Evolutionary conservation across 37 sponge, comb jelly and placozoan species (phyloP).

Genomic region (Aphrocallistes beatrix): DNA sequence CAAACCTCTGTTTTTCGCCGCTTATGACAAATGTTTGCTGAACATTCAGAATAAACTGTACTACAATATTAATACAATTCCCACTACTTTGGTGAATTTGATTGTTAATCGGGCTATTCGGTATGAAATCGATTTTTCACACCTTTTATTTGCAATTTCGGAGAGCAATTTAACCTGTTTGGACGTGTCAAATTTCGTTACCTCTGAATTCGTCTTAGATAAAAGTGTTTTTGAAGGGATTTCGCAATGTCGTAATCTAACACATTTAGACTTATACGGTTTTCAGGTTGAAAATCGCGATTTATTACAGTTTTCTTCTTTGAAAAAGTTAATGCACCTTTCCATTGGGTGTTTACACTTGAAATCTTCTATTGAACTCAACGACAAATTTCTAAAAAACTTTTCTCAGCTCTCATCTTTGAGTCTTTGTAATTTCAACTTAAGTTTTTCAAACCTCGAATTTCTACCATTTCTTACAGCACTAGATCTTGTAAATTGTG

Average conservation of each 20-base stretch:
- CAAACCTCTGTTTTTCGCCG: neutral
- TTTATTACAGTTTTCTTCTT: neutral
- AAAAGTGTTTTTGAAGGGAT: neutral
- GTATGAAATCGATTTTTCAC: neutral
- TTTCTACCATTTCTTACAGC: neutral
- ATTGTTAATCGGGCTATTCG: neutral
- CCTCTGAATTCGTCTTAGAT: too few species aligned
- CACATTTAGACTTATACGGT: neutral
- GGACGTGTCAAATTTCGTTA: neutral
- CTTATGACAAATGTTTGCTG: neutral
- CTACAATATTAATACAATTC: neutral
- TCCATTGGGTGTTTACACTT: neutral
- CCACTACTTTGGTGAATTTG: neutral
- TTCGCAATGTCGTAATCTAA: neutral
- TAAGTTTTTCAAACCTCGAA: neutral
- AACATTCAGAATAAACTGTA: neutral
- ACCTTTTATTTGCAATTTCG: neutral
- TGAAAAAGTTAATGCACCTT: neutral
- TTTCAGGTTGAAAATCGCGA: neutral
- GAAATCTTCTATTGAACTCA: too few species aligned
- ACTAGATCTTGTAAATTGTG: neutral
- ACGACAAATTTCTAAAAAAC: neutral
- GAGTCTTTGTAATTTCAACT: neutral
- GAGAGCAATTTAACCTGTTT: neutral
- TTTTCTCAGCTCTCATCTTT: neutral